Percentiles rank a stretch among this genome's conserved stretches.
Evolutionary conservation across 2,113 vertebrate genomes (phyloP).

Genomic region (Sylvia atricapilla): DNA sequence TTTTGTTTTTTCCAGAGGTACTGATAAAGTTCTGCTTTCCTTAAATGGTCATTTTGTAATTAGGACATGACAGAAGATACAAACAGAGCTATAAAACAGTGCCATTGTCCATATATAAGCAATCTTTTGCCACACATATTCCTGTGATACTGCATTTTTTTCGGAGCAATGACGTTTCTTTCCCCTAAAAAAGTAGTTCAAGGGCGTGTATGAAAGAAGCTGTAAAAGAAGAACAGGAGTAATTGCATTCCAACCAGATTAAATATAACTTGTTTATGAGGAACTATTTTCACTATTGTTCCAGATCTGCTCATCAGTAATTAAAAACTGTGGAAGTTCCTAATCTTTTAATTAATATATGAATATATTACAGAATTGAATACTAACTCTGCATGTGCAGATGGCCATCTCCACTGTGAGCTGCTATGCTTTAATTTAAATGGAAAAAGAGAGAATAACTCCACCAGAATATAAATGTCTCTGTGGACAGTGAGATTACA

Average conservation of each 20-base stretch:
- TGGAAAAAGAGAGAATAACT: neutral
- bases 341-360: constrained; percentile 3
- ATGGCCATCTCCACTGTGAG: neutral
- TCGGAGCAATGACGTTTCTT: neutral
- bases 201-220: neutral
- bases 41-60: neutral
- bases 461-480: neutral
- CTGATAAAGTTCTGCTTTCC: neutral
- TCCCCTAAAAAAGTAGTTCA: neutral
- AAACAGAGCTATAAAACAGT: neutral
- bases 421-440: neutral
- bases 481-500: neutral
- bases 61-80: neutral
- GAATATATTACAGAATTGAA: neutral
- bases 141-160: neutral
- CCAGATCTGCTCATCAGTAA: neutral
- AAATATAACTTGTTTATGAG: neutral
- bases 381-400: neutral
- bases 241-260: neutral
- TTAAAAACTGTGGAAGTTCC: neutral
- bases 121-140: neutral
- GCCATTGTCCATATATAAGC: neutral
- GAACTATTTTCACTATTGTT: neutral
- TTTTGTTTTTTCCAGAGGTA: neutral
- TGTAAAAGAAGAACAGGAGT: neutral